Base-by-base conservation (phyloP, 2,888 invertebrate genomes). In the Drosophila emarginata region DNA sequence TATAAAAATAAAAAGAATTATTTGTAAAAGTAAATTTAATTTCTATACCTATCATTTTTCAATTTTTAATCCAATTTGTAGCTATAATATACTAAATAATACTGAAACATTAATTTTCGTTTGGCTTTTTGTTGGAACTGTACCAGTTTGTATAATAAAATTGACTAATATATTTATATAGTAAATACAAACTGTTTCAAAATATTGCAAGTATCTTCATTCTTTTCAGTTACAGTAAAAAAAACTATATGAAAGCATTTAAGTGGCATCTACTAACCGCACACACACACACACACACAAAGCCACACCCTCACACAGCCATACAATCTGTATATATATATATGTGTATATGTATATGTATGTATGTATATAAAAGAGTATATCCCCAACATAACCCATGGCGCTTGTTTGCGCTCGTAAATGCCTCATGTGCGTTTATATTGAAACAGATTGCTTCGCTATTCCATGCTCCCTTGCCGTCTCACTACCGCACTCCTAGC, bases 361-460 rank as follows among this genome's bases (percentile, higher is more conserved):
- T 14, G 6, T 12, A 62, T 15, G n/a, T 23, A 57, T 9, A 51
- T 21, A 11, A 11, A 62, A 15, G 57, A 11, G 51, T 32, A 54
- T 23, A 18, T 57, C 64, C 14, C 64, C 28, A 61, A 67, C 74
- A 64, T 69, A 56, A 66, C 76, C 80, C 63, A 23, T 59, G 50
- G 67, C 67, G 74, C 74, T 74, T 77, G 80, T 69, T 68, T 77
- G 68, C 75, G 71, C 84, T 78, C 87, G 84, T 87, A 85, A 84
- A 87, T 85, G 84, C 89, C 79, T 83, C 81, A 81, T 87, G 86
- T 82, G 81, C 80, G 76, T 79, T 89, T 90, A 90, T 90, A 91
- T 91, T 91, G 91, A 91, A 91, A 91, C 90, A 91, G 91, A 91
- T 91, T 91, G 91, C 88, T 83, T 72, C 74, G 74, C 74, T 80